phyloP scores from a whole-genome alignment of 2,888 invertebrate genomes.

The Lithodes maja region DNA sequence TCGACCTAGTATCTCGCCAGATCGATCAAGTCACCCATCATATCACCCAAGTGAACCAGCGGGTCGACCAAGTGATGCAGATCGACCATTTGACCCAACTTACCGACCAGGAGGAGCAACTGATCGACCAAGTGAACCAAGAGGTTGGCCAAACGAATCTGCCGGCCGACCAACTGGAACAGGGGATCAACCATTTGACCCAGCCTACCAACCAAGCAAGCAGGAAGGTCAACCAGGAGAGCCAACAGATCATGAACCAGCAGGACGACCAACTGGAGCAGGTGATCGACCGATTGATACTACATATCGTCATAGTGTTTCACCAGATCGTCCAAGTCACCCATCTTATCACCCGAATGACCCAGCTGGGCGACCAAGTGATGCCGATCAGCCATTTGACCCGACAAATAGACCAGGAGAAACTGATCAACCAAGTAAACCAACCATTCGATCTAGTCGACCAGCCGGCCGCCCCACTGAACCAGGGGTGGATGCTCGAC shows the following conservation, averaged over 20 bases:
- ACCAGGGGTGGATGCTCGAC: neutral
- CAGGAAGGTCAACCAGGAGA: neutral
- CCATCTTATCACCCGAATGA: neutral
- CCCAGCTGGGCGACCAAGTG: neutral
- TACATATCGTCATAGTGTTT: too few relatives aligned
- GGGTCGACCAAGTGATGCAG: neutral
- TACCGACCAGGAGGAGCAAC: neutral
- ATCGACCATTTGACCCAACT: neutral
- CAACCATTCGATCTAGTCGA: neutral
- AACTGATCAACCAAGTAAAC: neutral
- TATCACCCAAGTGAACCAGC: neutral
- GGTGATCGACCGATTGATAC: neutral
- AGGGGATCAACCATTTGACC: neutral
- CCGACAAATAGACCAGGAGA: too few relatives aligned
- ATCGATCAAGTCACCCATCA: neutral
- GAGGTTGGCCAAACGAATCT: neutral
- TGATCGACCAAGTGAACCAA: conserved; percentile 23
- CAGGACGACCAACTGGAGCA: neutral
- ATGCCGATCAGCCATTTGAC: neutral
- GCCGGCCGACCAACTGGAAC: neutral
- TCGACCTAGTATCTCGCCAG: too few relatives aligned
- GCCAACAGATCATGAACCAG: neutral
- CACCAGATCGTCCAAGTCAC: too few relatives aligned
- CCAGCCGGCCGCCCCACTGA: neutral
- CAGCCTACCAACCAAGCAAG: neutral